A percentile compares a stretch with the other conserved stretches of the same genome.
Conservation (phyloP, 1,140 invertebrate genomes). For the Anastrepha obliqua region DNA sequence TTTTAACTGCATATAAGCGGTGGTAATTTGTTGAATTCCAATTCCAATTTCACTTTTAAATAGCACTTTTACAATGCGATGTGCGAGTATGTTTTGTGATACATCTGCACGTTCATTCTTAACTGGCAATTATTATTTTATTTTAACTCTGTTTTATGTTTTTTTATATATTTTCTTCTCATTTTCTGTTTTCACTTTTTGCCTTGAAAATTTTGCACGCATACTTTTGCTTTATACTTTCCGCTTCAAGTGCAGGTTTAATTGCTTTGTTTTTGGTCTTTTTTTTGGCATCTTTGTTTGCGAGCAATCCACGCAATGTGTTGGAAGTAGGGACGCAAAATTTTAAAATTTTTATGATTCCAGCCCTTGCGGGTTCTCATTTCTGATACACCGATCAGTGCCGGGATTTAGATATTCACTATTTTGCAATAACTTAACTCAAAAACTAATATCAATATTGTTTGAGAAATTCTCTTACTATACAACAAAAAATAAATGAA, state of each 20-base stretch:
- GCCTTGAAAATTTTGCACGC: neutral
- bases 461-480: too few species aligned
- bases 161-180: neutral
- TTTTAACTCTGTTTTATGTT: neutral
- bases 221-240: neutral
- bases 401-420: too few species aligned
- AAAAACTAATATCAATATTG: too few species aligned
- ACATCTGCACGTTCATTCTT: neutral
- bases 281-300: neutral
- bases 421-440: too few species aligned
- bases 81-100: neutral
- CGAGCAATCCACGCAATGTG: too few species aligned
- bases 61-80: slow-evolving; percentile 5
- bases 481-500: too few species aligned
- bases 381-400: too few species aligned
- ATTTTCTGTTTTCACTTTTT: neutral
- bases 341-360: too few species aligned
- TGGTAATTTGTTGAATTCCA: neutral
- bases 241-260: neutral
- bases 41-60: slow-evolving; percentile 32
- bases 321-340: too few species aligned
- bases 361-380: too few species aligned
- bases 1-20: neutral
- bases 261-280: neutral
- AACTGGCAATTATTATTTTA: neutral